phyloP scores from a whole-genome alignment of 1,140 invertebrate genomes.

The Papilio machaon region DNA sequence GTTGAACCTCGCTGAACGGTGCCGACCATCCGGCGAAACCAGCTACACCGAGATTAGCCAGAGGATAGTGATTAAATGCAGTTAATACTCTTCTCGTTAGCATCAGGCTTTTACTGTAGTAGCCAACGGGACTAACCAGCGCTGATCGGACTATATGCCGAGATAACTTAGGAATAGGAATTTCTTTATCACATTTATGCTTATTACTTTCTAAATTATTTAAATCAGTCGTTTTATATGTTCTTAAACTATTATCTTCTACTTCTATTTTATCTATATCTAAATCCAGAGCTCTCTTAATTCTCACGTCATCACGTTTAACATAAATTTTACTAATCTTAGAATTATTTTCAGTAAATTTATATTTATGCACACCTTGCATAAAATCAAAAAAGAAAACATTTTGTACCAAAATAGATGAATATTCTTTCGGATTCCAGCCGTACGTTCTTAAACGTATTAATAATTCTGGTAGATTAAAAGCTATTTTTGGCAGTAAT shows the following conservation, averaged over 20 bases:
- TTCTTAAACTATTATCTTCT: constrained; percentile 55
- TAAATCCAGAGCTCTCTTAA: constrained; percentile 50
- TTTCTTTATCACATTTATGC: constrained; percentile 56
- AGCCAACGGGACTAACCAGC: constrained; percentile 83
- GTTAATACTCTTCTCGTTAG: constrained; percentile 85
- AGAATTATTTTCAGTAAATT: constrained; percentile 46
- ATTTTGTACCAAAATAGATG: constrained; percentile 86
- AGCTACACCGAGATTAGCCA: constrained; percentile 82
- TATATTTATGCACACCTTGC: constrained; percentile 59
- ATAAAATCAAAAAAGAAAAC: constrained; percentile 85
- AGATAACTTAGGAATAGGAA: constrained; percentile 66
- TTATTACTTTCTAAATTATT: constrained; percentile 44
- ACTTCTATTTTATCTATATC: constrained; percentile 63
- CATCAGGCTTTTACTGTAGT: constrained; percentile 88
- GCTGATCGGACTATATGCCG: constrained; percentile 81
- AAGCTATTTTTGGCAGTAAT: constrained; percentile 83
- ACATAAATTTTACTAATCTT: constrained; percentile 62
- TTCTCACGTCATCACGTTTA: constrained; percentile 73
- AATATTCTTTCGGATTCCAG: constrained; percentile 75
- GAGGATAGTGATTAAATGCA: constrained; percentile 89
- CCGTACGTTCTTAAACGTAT: constrained; percentile 65
- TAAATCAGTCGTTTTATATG: constrained; percentile 59
- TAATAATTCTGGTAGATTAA: constrained; percentile 83
- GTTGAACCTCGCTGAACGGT: constrained; percentile 79
- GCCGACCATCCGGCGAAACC: constrained; percentile 81